Percentiles rank a stretch among this genome's conserved stretches.
These are phyloP conservation scores for Tachina grossa DNA, from an alignment of 2,888 invertebrate species.

Conservation along the genomic window DNA sequence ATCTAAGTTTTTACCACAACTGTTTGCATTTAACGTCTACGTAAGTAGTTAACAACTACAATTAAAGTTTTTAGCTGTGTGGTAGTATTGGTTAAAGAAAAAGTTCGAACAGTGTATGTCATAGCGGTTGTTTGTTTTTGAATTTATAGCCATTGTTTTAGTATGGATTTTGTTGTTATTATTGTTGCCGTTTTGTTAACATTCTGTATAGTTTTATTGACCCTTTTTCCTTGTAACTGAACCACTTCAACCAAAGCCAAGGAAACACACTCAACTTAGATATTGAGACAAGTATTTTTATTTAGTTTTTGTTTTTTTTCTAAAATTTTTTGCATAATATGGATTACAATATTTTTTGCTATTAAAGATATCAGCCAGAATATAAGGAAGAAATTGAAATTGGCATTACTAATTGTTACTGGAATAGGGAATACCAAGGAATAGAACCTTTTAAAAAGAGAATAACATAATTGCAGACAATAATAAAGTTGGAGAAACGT, in stretches of 20 bases:
- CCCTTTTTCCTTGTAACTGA: conserved; percentile 72
- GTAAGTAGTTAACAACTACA: neutral
- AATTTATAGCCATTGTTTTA: conserved; percentile 58
- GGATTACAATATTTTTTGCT: neutral
- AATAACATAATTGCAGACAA: conserved; percentile 19
- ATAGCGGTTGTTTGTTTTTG: conserved; percentile 33
- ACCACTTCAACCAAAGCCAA: conserved; percentile 80
- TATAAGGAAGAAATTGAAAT: conserved; percentile 31
- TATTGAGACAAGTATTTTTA: conserved; percentile 18
- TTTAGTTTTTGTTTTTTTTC: conserved; percentile 5
- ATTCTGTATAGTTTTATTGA: conserved; percentile 69
- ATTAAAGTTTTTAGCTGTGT: neutral
- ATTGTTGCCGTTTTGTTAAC: conserved; percentile 44
- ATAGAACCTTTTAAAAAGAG: neutral
- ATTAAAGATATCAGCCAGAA: conserved; percentile 12
- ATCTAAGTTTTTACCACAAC: neutral
- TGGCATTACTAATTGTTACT: conserved; percentile 11
- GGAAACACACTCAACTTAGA: conserved; percentile 77
- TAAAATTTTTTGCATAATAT: conserved; percentile 61
- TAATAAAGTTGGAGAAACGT: neutral
- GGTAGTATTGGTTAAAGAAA: neutral
- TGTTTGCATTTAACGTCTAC: neutral
- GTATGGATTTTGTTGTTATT: conserved; percentile 16
- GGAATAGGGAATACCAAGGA: neutral
- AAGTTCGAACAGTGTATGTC: neutral